A percentile compares a stretch with the other conserved stretches of the same genome.
Evolutionary conservation across 1,140 invertebrate species (phyloP).

Genomic region (Drosophila orosa): DNA sequence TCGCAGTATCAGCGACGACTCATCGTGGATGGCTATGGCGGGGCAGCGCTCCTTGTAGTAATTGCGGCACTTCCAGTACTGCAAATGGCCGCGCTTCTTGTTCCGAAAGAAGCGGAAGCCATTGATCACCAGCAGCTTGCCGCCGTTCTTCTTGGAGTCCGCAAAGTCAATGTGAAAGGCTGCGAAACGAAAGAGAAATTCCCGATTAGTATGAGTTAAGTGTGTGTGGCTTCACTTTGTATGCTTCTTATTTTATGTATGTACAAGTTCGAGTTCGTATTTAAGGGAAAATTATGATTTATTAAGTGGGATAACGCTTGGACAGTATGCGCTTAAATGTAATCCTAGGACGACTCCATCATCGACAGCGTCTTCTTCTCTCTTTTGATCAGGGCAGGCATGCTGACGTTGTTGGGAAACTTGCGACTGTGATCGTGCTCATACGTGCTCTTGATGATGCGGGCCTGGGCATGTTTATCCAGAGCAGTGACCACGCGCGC

Average conservation of each 20-base stretch:
- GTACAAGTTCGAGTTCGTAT: slow-evolving; percentile 11
- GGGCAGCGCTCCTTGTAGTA: slow-evolving; percentile 83
- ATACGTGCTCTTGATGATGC: slow-evolving; percentile 71
- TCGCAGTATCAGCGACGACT: slow-evolving; percentile 70
- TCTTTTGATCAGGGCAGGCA: slow-evolving; percentile 35
- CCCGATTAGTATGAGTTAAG: slow-evolving; percentile 31
- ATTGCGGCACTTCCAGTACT: slow-evolving; percentile 84
- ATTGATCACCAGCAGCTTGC: slow-evolving; percentile 83
- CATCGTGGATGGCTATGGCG: slow-evolving; percentile 82
- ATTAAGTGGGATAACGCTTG: slow-evolving; percentile 21
- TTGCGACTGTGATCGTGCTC: slow-evolving; percentile 79
- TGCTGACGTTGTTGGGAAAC: slow-evolving; percentile 41
- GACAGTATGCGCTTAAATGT: slow-evolving; percentile 44
- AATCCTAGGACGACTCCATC: slow-evolving; percentile 29
- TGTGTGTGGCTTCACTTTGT: neutral
- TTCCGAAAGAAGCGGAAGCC: slow-evolving; percentile 83
- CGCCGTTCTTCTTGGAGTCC: slow-evolving; percentile 83
- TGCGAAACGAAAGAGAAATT: slow-evolving; percentile 42
- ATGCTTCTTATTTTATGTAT: slow-evolving; percentile 1
- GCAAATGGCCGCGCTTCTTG: slow-evolving; percentile 78
- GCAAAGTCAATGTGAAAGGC: slow-evolving; percentile 81
- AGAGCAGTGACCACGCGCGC: slow-evolving; percentile 76
- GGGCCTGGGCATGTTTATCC: slow-evolving; percentile 56
- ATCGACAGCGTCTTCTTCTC: slow-evolving; percentile 33
- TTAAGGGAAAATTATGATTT: slow-evolving; percentile 31